Evolutionary conservation across 2,888 invertebrate species (phyloP).

Genomic region (Acanthosepion esculentum): DNA sequence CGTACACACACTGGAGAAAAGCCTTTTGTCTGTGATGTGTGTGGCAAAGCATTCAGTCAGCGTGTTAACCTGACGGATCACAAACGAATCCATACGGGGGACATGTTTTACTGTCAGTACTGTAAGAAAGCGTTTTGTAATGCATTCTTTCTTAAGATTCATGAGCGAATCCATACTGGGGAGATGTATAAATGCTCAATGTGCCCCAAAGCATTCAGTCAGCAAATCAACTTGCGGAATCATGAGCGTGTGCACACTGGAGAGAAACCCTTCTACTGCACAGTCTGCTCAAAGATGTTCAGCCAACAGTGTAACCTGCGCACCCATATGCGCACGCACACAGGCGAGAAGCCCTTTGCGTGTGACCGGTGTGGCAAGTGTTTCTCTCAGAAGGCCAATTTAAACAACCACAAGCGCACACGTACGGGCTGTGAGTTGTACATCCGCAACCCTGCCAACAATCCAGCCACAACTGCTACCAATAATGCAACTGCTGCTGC

Average conservation of each 20-base stretch:
- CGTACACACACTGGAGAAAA: slow-evolving; percentile 40
- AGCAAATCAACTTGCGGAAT: slow-evolving; percentile 45
- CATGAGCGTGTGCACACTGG: slow-evolving; percentile 43
- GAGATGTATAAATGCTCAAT: slow-evolving; percentile 46
- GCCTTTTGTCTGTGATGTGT: slow-evolving; percentile 39
- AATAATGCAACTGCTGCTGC: background rate
- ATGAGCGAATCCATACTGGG: slow-evolving; percentile 42
- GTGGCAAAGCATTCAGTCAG: slow-evolving; percentile 43
- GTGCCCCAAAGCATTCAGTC: slow-evolving; percentile 39
- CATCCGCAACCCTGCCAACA: background rate
- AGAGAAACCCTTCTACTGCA: slow-evolving; percentile 45
- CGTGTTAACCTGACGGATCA: slow-evolving; percentile 34
- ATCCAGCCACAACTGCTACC: background rate
- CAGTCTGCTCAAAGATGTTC: slow-evolving; percentile 42
- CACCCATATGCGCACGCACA: slow-evolving; percentile 35
- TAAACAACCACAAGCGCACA: slow-evolving; percentile 41
- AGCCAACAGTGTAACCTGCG: slow-evolving; percentile 43
- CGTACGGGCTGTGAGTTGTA: slow-evolving; percentile 43
- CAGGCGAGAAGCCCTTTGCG: slow-evolving; percentile 39
- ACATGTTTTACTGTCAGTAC: slow-evolving; percentile 45
- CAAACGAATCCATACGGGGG: slow-evolving; percentile 39
- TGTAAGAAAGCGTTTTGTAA: slow-evolving; percentile 43
- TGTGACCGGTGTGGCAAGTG: slow-evolving; percentile 44
- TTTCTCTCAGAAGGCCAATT: slow-evolving; percentile 44
- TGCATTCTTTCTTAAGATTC: slow-evolving; percentile 38